Base-by-base conservation (phyloP, 2,888 invertebrate species). In the Acholoe squamosa region DNA sequence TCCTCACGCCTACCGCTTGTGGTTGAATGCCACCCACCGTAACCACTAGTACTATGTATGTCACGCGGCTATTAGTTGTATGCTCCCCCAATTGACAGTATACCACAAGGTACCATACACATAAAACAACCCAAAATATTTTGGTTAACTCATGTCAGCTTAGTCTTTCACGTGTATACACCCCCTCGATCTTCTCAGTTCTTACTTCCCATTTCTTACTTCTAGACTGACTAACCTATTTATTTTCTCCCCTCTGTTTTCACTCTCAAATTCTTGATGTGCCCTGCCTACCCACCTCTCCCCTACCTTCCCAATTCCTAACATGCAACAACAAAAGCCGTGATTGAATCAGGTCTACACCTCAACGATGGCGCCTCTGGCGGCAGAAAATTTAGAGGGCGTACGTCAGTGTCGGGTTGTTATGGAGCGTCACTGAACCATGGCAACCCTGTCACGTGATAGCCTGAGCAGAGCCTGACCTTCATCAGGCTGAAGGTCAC, bases 361-460 rank as follows among this genome's bases (percentile, higher is more conserved):
- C 43, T 33, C 80, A 43, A 80, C 80, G 80, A 34, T 16, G 7
- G 80, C 80, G 33, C 80, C 80, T 3, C 80, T 54, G 33, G 52
- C 86, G 86, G 86, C 86, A 86, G 86, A 86, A 86, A 86, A 86
- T 86, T 28, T 52, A 86, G n/a, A 25, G 86, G 52, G 10, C 28
- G 54, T 86, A 54, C 52, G 86, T 86, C 86, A 52, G n/a, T 19
- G 86, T 51, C 28, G 28, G 56, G 86, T 86, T 86, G 86, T 86
- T 86, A 86, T 86, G 86, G 56, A 86, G 56, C 86, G 86, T 31
- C 52, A 52, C 25, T 86, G 86, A 86, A 86, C 86, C 86, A 86
- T 86, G 86, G 86, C 86, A 54, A 86, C 86, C 86, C 54, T 86
- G 86, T 33, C 86, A 86, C 86, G 86, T 86, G 86, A 86, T 52